phyloP scores from a whole-genome alignment of 2,888 invertebrate species.

The Tricholauxania praeusta region DNA sequence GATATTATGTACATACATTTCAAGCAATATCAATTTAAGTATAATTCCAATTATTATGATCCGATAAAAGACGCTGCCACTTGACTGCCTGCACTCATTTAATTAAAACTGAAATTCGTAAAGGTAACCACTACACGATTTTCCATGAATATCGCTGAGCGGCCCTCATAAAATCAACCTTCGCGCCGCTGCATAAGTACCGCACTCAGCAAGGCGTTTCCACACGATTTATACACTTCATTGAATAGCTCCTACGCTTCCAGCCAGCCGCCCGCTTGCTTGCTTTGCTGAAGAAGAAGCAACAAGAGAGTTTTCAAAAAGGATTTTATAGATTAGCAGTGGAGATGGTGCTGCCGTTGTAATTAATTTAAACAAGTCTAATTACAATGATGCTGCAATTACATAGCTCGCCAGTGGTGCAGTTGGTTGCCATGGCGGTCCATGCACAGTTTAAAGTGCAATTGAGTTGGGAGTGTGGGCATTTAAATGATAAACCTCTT shows the following conservation, averaged over 20 bases:
- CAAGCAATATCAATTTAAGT: no score
- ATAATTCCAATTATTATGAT: no score
- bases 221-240: conserved; percentile 1
- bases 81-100: no score
- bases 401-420: not conserved
- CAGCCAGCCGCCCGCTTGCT: not conserved
- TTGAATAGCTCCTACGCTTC: not conserved
- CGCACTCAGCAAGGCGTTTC: not conserved
- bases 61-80: no score
- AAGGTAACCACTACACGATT: no score
- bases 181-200: no score
- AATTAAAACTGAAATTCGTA: no score
- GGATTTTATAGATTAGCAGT: conserved; percentile 5
- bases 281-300: not conserved
- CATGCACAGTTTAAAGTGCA: no score
- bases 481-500: not conserved
- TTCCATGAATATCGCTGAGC: no score
- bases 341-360: not conserved
- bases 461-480: no score
- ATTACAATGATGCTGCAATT: conserved; percentile 4
- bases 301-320: not conserved
- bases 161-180: not conserved
- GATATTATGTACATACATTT: no score
- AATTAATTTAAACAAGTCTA: conserved; percentile 17
- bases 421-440: not conserved